Evolutionary conservation across 2,888 invertebrate species (phyloP), one percentile per base, ranked within the genome.

Genomic region (Ethmia dodecea): DNA sequence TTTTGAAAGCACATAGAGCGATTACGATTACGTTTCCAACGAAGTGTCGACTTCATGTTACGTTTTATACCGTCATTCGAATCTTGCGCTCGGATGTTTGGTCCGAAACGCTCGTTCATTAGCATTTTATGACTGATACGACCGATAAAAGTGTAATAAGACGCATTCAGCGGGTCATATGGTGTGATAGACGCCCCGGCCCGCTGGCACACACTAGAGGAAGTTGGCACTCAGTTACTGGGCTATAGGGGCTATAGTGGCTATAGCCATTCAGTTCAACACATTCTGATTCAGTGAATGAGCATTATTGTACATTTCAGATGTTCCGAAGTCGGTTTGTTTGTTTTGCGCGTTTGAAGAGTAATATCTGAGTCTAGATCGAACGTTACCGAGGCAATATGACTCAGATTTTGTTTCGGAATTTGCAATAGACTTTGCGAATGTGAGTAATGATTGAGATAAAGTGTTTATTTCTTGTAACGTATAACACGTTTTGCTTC

Each of bases 41-140:
- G 83, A 84, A 84, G 76, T 74, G 76, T 75, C 69, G 77, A 79
- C 83, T 76, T 86, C 86, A 66, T 70, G 78, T 86, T 84, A 79
- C 84, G 73, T 77, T 81, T 81, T 71, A 81, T 79, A 72, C 67
- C 73, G 84, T 79, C 86, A 86, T 79, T 83, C 71, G 86, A 86
- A 84, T 83, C 83, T 83, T 66, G 71, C 64, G 73, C 80, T 84
- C 84, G 81, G 83, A 84, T 86, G 83, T 86, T 86, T 86, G 80
- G 80, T 75, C 80, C 78, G 72, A 75, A 73, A 74, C 65, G 78
- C 63, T 69, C 75, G 73, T 83, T 83, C 84, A 86, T 86, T 86
- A 84, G 78, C 81, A 84, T 84, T 86, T 86, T 84, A 86, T 81
- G 86, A 86, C 66, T 78, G 77, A 86, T 86, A 86, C 80, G 79